Evolutionary conservation across 2,888 invertebrate species (phyloP).

Genomic region (Sinelater perroti): DNA sequence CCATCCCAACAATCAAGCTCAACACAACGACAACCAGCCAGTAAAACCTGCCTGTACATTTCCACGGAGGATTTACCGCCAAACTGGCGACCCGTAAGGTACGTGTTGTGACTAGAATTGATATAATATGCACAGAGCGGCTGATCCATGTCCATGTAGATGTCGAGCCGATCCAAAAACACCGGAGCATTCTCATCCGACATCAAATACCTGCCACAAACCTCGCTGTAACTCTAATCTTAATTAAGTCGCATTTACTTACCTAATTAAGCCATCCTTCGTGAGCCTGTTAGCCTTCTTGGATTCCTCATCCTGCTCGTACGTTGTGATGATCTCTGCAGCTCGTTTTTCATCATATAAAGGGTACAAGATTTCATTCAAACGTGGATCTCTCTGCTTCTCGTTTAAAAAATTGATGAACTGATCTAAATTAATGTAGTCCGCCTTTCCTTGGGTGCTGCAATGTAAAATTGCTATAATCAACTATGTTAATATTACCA

Average conservation of each 20-base stretch:
- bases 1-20: constrained; percentile 99
- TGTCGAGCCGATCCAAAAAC: constrained; percentile 96
- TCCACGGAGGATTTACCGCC: constrained; percentile 98
- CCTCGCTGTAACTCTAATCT: background rate
- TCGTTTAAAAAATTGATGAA: constrained; percentile 94
- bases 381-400: constrained; percentile 96
- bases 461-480: background rate
- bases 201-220: constrained; percentile 80
- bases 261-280: constrained; percentile 93
- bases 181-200: constrained; percentile 99
- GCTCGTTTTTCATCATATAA: constrained; percentile 95
- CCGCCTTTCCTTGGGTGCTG: constrained; percentile 90
- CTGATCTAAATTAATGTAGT: constrained; percentile 85
- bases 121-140: constrained; percentile 98
- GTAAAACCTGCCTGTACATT: constrained; percentile 96
- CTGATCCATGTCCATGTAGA: constrained; percentile 99
- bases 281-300: constrained; percentile 79
- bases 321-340: constrained; percentile 90
- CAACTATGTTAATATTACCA: background rate
- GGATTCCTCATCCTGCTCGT: constrained; percentile 86
- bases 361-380: constrained; percentile 98
- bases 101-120: constrained; percentile 97
- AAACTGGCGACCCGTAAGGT: constrained; percentile 93
- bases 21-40: constrained; percentile 97
- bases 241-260: constrained; percentile 6